phyloP scores from a whole-genome alignment of 2,888 invertebrate genomes.

The Ditula angustiorana region DNA sequence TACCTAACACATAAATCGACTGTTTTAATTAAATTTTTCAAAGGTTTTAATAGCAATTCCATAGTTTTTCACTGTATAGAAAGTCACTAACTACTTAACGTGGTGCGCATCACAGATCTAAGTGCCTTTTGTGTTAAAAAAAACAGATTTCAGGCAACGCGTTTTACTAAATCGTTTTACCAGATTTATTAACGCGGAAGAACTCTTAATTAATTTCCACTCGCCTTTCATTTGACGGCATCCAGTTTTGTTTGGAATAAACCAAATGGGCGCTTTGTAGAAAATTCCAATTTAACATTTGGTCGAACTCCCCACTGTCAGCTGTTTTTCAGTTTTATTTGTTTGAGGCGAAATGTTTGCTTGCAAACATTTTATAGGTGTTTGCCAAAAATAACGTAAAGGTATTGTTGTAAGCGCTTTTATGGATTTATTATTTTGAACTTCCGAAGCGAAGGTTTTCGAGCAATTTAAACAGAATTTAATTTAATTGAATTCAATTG shows the following conservation, averaged over 20 bases:
- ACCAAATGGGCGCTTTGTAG: slow-evolving; percentile 15
- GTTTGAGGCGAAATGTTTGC: slow-evolving; percentile 20
- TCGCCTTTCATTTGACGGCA: slow-evolving; percentile 15
- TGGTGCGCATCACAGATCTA: neutral
- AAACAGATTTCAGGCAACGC: neutral
- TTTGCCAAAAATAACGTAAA: slow-evolving; percentile 24
- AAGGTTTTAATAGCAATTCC: neutral
- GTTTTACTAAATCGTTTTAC: neutral
- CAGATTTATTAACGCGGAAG: slow-evolving; percentile 20
- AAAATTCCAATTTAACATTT: slow-evolving; percentile 34
- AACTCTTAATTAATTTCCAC: slow-evolving; percentile 33
- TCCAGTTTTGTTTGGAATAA: slow-evolving; percentile 25
- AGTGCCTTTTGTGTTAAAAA: neutral
- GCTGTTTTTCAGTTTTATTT: slow-evolving; percentile 34
- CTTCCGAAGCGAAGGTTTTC: neutral
- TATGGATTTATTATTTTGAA: slow-evolving; percentile 21
- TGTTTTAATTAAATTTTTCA: neutral
- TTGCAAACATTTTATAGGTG: slow-evolving; percentile 24
- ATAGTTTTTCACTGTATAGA: too few relatives aligned
- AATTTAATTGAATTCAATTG: too few relatives aligned
- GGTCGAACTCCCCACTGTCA: slow-evolving; percentile 23
- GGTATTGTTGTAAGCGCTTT: slow-evolving; percentile 24
- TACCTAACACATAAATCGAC: slow-evolving; percentile 6
- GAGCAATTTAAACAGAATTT: neutral
- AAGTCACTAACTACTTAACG: too few relatives aligned